These are phyloP conservation scores for Lithobates pipiens DNA, from an alignment of 2,797 vertebrate species.

Conservation along the genomic window DNA sequence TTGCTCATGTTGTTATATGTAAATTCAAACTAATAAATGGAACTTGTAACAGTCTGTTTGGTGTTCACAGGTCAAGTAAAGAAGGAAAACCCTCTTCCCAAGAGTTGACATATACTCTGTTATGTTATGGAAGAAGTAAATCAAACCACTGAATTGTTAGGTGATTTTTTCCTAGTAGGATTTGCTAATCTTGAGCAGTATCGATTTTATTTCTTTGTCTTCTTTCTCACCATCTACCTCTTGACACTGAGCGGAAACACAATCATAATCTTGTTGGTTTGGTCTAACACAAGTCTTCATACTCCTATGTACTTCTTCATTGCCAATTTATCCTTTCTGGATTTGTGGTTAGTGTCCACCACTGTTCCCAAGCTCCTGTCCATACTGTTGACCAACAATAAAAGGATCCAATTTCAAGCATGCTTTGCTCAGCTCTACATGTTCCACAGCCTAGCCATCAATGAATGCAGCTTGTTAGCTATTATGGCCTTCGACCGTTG, in stretches of 20 bases:
- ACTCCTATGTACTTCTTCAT: slow-evolving; percentile 34
- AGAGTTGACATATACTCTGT: too few species aligned
- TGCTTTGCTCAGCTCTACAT: slow-evolving; percentile 8
- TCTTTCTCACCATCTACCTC: slow-evolving; percentile 10
- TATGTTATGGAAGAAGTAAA: slow-evolving; percentile 19
- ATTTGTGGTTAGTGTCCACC: not conserved
- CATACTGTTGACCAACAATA: not conserved
- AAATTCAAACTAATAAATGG: too few species aligned
- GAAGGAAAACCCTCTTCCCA: too few species aligned
- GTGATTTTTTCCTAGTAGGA: slow-evolving; percentile 1
- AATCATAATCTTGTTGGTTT: slow-evolving; percentile 11
- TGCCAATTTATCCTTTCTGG: not conserved
- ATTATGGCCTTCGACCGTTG: slow-evolving; percentile 10
- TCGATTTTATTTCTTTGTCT: not conserved
- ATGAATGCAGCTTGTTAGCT: not conserved
- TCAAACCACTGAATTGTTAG: not conserved
- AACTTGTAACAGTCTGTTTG: too few species aligned
- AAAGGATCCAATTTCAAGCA: not conserved
- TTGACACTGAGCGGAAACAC: not conserved
- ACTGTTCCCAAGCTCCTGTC: slow-evolving; percentile 15
- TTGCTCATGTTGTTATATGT: too few species aligned
- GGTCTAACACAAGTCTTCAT: not conserved
- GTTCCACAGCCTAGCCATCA: not conserved
- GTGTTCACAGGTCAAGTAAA: too few species aligned
- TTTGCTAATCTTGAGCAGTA: slow-evolving; percentile 3